Percentiles rank a stretch among this genome's conserved stretches.
Conservation (phyloP, 2,888 invertebrate species). For the Habroteleia sp. region DNA sequence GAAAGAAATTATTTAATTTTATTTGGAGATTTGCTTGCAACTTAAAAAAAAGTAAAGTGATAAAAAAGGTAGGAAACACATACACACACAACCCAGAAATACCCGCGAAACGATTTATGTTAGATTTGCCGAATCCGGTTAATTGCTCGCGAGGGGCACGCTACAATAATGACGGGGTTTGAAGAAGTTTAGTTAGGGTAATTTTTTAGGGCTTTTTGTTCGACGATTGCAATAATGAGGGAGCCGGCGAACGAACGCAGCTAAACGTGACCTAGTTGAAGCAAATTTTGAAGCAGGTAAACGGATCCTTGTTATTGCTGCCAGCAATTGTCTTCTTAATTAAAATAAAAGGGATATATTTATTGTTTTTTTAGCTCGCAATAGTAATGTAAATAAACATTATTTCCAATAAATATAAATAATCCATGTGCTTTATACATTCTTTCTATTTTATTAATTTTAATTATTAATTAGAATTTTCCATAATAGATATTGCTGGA, state of each 20-base stretch:
- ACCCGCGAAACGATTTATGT: slow-evolving; percentile 22
- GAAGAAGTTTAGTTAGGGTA: slow-evolving; percentile 34
- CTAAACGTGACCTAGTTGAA: slow-evolving; percentile 37
- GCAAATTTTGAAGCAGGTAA: slow-evolving; percentile 16
- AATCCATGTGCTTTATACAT: too few species aligned
- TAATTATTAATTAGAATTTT: too few species aligned
- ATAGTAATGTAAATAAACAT: too few species aligned
- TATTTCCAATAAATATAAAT: too few species aligned
- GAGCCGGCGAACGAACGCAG: not conserved
- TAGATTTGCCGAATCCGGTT: slow-evolving; percentile 26
- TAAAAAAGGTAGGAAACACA: slow-evolving; percentile 6
- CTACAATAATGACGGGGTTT: slow-evolving; percentile 9
- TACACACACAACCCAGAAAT: slow-evolving; percentile 5
- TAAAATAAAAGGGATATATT: not conserved
- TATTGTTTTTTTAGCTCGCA: too few species aligned
- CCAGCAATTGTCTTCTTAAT: slow-evolving; percentile 10
- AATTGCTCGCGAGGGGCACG: slow-evolving; percentile 1
- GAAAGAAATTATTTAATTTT: not conserved
- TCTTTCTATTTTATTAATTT: too few species aligned
- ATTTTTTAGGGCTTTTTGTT: slow-evolving; percentile 33
- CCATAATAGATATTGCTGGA: too few species aligned
- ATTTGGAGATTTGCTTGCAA: too few species aligned
- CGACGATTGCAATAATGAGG: slow-evolving; percentile 8
- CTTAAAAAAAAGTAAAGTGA: slow-evolving; percentile 6
- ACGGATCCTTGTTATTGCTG: slow-evolving; percentile 14